Conservation (phyloP, 2,888 invertebrate species). For the Luperina testacea region DNA sequence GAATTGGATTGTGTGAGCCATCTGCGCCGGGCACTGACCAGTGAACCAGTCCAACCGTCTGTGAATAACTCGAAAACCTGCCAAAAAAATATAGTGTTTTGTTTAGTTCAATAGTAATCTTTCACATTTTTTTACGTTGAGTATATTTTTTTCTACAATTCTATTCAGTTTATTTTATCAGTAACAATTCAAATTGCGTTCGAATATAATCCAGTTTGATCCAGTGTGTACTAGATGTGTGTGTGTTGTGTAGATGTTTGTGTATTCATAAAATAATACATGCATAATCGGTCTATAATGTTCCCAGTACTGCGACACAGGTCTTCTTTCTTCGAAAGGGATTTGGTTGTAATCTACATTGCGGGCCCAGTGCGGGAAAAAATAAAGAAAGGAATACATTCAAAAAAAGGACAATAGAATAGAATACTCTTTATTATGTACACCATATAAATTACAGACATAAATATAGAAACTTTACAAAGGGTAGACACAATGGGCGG, state of each 20-base stretch:
- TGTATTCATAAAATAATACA: background rate
- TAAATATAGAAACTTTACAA: too few species aligned
- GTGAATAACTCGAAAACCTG: constrained; percentile 36
- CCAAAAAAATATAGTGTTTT: constrained; percentile 34
- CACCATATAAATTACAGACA: too few species aligned
- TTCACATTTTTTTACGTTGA: background rate
- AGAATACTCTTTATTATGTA: too few species aligned
- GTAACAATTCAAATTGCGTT: background rate
- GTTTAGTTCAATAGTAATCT: constrained; percentile 3
- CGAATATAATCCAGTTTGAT: background rate
- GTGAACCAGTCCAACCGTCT: constrained; percentile 33
- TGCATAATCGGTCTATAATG: too few species aligned
- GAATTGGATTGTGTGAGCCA: constrained; percentile 42
- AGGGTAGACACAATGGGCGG: too few species aligned
- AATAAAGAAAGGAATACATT: too few species aligned
- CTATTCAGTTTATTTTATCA: background rate
- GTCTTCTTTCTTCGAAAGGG: too few species aligned
- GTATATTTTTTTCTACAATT: background rate
- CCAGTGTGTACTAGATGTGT: background rate
- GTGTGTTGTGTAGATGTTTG: too few species aligned
- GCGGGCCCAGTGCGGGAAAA: too few species aligned
- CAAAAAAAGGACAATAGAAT: too few species aligned
- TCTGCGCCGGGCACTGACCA: constrained; percentile 47
- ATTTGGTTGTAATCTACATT: too few species aligned
- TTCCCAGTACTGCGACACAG: too few species aligned